Percentiles rank a stretch among this genome's conserved stretches.
These are phyloP conservation scores for Pseudonaja textilis DNA, from an alignment of 2,113 vertebrate genomes.

Conservation along the genomic window DNA sequence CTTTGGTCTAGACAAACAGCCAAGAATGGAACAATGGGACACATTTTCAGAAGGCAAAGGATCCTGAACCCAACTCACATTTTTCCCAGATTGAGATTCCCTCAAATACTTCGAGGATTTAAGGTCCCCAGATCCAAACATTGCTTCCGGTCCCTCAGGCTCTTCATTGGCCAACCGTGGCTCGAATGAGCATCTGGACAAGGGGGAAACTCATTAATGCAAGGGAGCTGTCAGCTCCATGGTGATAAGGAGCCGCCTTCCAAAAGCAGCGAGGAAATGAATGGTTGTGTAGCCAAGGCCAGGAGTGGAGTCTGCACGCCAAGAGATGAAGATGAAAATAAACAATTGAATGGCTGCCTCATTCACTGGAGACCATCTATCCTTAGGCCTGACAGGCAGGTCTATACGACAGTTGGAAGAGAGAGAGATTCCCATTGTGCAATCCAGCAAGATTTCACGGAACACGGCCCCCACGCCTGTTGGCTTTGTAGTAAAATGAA, in stretches of 20 bases:
- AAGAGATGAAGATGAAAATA: slow-evolving; percentile 15
- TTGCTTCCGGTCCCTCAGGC: background rate
- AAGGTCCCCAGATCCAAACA: background rate
- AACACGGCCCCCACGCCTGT: background rate
- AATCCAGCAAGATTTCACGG: background rate
- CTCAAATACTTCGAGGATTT: background rate
- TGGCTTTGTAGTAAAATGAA: background rate
- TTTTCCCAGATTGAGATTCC: background rate
- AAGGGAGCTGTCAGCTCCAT: background rate
- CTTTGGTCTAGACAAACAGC: background rate
- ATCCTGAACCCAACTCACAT: background rate
- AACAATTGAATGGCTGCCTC: slow-evolving; percentile 6
- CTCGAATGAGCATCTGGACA: background rate
- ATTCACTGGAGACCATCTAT: background rate
- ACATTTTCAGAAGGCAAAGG: background rate
- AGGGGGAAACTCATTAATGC: background rate
- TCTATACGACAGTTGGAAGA: background rate
- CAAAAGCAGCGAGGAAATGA: background rate
- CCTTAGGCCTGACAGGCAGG: background rate
- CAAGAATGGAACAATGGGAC: background rate
- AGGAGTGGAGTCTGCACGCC: background rate
- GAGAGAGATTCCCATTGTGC: too few relatives aligned
- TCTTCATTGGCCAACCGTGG: background rate
- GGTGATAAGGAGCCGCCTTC: background rate
- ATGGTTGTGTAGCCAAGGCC: background rate